phyloP scores from a whole-genome alignment of 2,888 invertebrate species.

The Caenorhabditis sp. region DNA sequence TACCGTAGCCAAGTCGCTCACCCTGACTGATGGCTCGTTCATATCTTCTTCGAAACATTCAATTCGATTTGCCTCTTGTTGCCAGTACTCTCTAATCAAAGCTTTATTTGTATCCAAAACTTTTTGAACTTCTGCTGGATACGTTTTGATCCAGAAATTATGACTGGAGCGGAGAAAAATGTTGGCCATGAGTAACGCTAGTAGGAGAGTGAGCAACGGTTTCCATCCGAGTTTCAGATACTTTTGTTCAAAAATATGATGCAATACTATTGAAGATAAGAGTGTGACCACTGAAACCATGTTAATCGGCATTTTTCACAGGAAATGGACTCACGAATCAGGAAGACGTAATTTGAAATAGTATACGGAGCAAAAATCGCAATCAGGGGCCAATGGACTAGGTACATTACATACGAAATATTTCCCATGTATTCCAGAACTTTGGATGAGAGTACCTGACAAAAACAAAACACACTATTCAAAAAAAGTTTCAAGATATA shows the following conservation, averaged over 20 bases:
- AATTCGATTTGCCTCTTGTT: neutral
- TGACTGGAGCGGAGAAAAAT: constrained; percentile 25
- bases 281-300: constrained; percentile 24
- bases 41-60: neutral
- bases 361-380: neutral
- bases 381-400: constrained; percentile 53
- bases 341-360: neutral
- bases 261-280: neutral
- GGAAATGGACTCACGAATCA: neutral
- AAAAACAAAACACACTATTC: too few species aligned
- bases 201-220: neutral
- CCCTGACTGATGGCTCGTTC: too few species aligned
- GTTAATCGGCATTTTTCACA: neutral
- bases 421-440: constrained; percentile 15
- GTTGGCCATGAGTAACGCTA: constrained; percentile 12
- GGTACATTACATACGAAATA: constrained; percentile 34
- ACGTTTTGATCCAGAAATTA: neutral
- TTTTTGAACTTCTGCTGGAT: neutral
- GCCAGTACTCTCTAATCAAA: neutral
- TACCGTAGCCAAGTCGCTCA: too few species aligned
- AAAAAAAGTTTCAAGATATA: too few species aligned
- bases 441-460: constrained; percentile 13
- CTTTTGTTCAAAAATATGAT: constrained; percentile 36
- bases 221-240: constrained; percentile 18
- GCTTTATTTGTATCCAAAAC: neutral